These are phyloP conservation scores for Ditula angustiorana DNA, from an alignment of 2,888 invertebrate species.

Conservation along the genomic window DNA sequence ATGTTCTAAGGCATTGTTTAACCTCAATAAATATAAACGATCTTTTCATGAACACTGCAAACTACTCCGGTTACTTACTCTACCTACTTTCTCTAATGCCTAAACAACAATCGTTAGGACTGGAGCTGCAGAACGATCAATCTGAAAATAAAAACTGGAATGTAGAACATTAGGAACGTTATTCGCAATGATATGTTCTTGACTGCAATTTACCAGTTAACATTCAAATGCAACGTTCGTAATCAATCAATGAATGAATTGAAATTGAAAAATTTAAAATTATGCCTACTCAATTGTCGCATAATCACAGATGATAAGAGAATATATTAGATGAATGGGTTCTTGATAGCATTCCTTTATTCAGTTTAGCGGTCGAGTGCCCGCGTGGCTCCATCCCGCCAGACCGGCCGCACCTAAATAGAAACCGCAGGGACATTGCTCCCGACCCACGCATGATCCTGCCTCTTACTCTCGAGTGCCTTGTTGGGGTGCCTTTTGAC, in stretches of 20 bases:
- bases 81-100: conserved; percentile 31
- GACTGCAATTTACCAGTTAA: too few species aligned
- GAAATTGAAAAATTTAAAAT: not conserved
- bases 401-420: conserved; percentile 84
- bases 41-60: conserved; percentile 19
- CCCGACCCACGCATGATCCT: conserved; percentile 76
- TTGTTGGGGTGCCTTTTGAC: conserved; percentile 68
- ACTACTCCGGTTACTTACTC: conserved; percentile 33
- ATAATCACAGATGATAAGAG: too few species aligned
- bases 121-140: not conserved
- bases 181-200: not conserved
- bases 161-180: not conserved
- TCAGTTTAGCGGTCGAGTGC: conserved; percentile 76
- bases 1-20: conserved; percentile 25
- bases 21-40: conserved; percentile 27
- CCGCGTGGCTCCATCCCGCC: conserved; percentile 76
- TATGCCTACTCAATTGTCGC: not conserved
- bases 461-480: conserved; percentile 72
- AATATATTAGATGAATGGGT: conserved; percentile 53
- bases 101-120: conserved; percentile 7
- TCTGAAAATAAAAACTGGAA: not conserved
- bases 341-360: conserved; percentile 73
- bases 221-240: not conserved
- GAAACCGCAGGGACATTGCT: conserved; percentile 85
- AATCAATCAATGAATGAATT: too few species aligned